Evolutionary conservation across 2,797 vertebrate species (phyloP), one percentile per base, ranked within the genome.

Genomic region (Falco cherrug): DNA sequence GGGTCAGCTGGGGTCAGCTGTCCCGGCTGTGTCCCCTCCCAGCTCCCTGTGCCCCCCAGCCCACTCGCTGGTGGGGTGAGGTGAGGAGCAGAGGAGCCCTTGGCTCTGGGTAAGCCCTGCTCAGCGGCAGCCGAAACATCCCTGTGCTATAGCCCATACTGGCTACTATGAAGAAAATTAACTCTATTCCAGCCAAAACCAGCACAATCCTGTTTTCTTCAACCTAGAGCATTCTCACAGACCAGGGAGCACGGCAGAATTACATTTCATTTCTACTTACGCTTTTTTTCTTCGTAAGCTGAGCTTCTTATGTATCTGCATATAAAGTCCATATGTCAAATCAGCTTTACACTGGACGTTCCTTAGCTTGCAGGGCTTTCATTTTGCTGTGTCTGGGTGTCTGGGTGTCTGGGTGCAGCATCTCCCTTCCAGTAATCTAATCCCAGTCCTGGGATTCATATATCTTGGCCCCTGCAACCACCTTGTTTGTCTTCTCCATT

Each of bases 211-310:
- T 41, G 3, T 82, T 93, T 85, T 71, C 48, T 54, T 84, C 5
- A 25, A 81, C 26, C 21, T n/a, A n/a, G 53, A 84, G 17, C 11
- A 35, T 75, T 75, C 37, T 68, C 61, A 57, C n/a, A 47, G 73
- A 37, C 5, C 16, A 57, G 37, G 7, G 13, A n/a, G 3, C 21
- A 29, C 33, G 41, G 20, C 0, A 1, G 9, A 39, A 67, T 70
- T 76, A 12, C 7, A 6, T 8, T 71, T 81, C 10, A 22, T 61
- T 90, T 64, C 41, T 50, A 16, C 25, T 88, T 80, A 45, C 3
- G 53, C 3, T 0, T 8, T 67, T 90, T 68, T 79, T 54, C 22
- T 70, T 74, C 18, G 41, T 75, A 71, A 84, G 2, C 10, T 71
- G n/a, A 85, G 24, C 9, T 82, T 76, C 50, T 77, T 64, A 16